These are phyloP conservation scores for Silurus glanis DNA, from an alignment of 2,113 vertebrate species.

Conservation along the genomic window DNA sequence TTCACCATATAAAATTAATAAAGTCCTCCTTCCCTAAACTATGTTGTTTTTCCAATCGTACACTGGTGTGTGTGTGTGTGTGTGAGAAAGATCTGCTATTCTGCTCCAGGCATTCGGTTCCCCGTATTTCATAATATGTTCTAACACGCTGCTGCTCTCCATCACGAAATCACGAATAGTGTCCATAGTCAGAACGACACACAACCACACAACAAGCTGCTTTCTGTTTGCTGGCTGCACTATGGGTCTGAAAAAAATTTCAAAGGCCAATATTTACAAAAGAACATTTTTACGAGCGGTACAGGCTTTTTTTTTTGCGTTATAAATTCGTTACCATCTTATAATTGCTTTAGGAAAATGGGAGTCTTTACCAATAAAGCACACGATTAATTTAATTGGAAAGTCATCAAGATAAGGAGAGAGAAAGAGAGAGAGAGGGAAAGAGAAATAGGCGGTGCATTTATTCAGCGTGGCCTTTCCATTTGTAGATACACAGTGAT, in stretches of 20 bases:
- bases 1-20: background rate
- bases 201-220: background rate
- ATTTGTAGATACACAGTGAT: background rate
- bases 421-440: slow-evolving; percentile 48
- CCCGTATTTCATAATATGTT: slow-evolving; percentile 20
- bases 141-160: no score
- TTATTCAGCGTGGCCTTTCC: slow-evolving; percentile 3
- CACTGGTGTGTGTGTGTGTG: background rate
- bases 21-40: background rate
- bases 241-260: background rate
- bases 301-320: background rate
- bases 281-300: background rate
- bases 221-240: background rate
- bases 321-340: background rate
- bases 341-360: background rate
- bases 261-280: background rate
- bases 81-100: slow-evolving; percentile 17
- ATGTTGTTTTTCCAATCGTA: background rate
- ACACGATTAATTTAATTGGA: background rate
- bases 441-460: slow-evolving; percentile 26
- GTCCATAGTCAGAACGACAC: background rate
- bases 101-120: background rate
- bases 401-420: background rate
- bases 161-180: background rate
- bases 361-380: background rate